These are phyloP conservation scores for Diachasmimorpha longicaudata DNA, from an alignment of 1,140 invertebrate genomes.

Conservation along the genomic window DNA sequence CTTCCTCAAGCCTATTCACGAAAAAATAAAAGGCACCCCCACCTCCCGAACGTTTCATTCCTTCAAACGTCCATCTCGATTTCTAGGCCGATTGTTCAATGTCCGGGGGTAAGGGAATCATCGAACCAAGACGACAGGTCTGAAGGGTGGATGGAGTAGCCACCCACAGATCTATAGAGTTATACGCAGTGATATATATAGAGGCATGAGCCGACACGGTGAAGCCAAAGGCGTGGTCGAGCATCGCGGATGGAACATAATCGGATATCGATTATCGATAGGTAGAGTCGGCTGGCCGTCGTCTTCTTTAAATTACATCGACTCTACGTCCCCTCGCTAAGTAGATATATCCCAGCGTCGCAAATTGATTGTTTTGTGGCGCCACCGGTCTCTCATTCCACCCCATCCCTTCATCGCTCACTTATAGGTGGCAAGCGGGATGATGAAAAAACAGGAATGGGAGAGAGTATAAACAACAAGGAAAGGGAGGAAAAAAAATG, in stretches of 20 bases:
- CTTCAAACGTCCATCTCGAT: not conserved
- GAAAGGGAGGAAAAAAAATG: not conserved
- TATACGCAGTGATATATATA: not conserved
- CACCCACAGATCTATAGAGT: not conserved
- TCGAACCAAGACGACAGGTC: not conserved
- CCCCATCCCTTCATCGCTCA: not conserved
- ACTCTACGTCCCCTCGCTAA: constrained; percentile 23
- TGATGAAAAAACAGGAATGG: not conserved
- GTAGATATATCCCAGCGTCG: constrained; percentile 27
- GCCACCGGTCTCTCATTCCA: constrained; percentile 16
- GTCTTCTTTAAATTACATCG: constrained; percentile 28
- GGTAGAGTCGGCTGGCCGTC: constrained; percentile 11
- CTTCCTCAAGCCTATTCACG: too few relatives aligned
- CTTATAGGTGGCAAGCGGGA: not conserved
- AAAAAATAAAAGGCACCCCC: too few relatives aligned
- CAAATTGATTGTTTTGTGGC: constrained; percentile 32
- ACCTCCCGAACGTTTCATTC: not conserved
- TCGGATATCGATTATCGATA: constrained; percentile 32
- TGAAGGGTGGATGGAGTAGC: not conserved
- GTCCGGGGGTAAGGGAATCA: not conserved
- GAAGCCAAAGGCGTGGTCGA: constrained; percentile 26
- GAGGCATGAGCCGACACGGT: constrained; percentile 7
- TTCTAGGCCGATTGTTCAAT: not conserved
- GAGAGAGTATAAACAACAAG: not conserved
- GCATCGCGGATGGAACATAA: constrained; percentile 17